Conservation (phyloP, 37 sponge, comb jelly and placozoan species). For the Bolinopsis microptera region DNA sequence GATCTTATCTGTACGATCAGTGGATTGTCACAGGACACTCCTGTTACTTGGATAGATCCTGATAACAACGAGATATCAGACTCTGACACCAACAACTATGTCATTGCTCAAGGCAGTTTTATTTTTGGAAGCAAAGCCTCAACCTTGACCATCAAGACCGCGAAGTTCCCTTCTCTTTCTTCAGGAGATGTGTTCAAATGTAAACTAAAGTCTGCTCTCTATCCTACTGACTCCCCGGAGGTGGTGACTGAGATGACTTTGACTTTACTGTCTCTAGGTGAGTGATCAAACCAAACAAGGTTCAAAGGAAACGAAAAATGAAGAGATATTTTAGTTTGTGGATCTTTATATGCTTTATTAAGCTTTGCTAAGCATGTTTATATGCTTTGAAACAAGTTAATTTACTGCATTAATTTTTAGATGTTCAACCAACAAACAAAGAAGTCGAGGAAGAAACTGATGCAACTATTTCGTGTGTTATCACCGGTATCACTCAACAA, state of each 20-base stretch:
- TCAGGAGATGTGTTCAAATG: background rate
- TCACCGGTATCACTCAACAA: background rate
- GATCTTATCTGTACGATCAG: background rate
- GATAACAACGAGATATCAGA: background rate
- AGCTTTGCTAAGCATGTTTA: too few species aligned
- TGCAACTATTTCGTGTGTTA: background rate
- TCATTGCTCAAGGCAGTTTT: background rate
- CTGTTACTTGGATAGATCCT: background rate
- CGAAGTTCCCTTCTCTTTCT: background rate
- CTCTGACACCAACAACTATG: background rate
- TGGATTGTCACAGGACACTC: background rate
- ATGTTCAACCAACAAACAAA: background rate
- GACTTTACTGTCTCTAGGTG: background rate
- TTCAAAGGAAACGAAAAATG: too few species aligned
- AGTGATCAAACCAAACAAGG: too few species aligned
- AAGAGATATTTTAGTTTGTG: too few species aligned
- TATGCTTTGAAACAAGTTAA: too few species aligned
- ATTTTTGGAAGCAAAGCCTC: background rate
- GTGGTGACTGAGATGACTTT: background rate
- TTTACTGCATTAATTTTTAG: too few species aligned
- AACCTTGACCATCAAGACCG: background rate
- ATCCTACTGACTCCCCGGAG: background rate
- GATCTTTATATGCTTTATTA: too few species aligned
- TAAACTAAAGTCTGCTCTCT: background rate
- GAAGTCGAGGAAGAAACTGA: background rate